Percentiles rank a stretch among this genome's conserved stretches.
Conservation (phyloP, 2,888 invertebrate genomes). For the Myathropa florea region DNA sequence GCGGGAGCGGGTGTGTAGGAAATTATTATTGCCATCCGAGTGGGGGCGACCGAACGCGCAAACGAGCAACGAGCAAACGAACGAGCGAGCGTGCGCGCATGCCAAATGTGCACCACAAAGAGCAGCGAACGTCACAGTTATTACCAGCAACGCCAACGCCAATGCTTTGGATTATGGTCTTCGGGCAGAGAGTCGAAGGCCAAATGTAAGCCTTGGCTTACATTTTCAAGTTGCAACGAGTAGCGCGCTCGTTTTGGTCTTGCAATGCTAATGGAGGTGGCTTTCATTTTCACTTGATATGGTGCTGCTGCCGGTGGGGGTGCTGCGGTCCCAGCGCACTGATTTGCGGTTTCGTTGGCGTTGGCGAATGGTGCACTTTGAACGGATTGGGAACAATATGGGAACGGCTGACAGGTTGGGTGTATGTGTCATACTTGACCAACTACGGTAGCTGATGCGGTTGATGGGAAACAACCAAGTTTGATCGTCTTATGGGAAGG, state of each 20-base stretch:
- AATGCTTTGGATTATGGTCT: conserved; percentile 62
- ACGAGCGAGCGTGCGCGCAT: not conserved
- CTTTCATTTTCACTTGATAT: conserved; percentile 48
- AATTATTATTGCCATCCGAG: conserved; percentile 24
- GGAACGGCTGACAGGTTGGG: not conserved
- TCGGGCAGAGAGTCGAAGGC: conserved; percentile 63
- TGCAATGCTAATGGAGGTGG: conserved; percentile 51
- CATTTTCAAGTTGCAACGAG: conserved; percentile 57
- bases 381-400: conserved; percentile 3
- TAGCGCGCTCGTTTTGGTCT: conserved; percentile 14
- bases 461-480: not conserved
- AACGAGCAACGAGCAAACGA: too few species aligned
- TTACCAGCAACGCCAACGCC: conserved; percentile 54
- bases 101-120: not conserved
- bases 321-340: not conserved
- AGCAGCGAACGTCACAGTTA: conserved; percentile 49
- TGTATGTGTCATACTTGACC: not conserved
- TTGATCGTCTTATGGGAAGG: not conserved
- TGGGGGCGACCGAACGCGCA: conserved; percentile 30
- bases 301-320: not conserved
- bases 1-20: not conserved
- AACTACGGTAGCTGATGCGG: not conserved
- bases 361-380: not conserved
- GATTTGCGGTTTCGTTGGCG: not conserved
- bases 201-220: conserved; percentile 66